Percentiles rank a stretch among this genome's conserved stretches.
phyloP scores from a whole-genome alignment of 2,888 invertebrate species.

The Nezara viridula region DNA sequence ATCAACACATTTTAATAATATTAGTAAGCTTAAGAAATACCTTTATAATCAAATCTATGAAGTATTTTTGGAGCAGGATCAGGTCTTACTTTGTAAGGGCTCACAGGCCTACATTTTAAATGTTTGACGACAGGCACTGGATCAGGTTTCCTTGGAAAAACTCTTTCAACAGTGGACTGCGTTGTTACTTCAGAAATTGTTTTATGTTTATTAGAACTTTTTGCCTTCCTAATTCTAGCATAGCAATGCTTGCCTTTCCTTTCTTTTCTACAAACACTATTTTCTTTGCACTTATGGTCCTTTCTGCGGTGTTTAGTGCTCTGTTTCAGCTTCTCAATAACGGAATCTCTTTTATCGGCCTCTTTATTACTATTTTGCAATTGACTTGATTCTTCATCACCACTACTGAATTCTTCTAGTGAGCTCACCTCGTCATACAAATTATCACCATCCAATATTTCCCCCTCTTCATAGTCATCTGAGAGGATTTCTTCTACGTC shows the following conservation, averaged over 20 bases:
- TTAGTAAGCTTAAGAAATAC: slow-evolving; percentile 23
- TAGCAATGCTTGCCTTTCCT: slow-evolving; percentile 65
- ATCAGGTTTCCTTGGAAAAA: slow-evolving; percentile 12
- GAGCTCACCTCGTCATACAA: slow-evolving; percentile 63
- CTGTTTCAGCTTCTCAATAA: neutral
- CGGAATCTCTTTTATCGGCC: slow-evolving; percentile 63
- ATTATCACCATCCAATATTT: slow-evolving; percentile 60
- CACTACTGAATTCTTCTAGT: slow-evolving; percentile 66
- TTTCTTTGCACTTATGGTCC: slow-evolving; percentile 63
- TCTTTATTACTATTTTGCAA: slow-evolving; percentile 11
- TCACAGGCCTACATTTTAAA: slow-evolving; percentile 26
- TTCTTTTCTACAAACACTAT: slow-evolving; percentile 63
- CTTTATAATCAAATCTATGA: slow-evolving; percentile 46
- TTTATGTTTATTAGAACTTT: neutral
- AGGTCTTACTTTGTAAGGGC: slow-evolving; percentile 12
- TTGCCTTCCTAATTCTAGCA: slow-evolving; percentile 60
- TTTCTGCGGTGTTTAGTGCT: slow-evolving; percentile 59
- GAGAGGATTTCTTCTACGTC: slow-evolving; percentile 61
- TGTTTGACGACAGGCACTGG: neutral
- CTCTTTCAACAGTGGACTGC: slow-evolving; percentile 9
- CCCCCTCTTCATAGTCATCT: slow-evolving; percentile 64
- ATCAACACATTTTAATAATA: neutral
- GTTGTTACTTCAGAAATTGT: neutral
- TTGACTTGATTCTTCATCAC: neutral
- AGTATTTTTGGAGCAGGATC: slow-evolving; percentile 27